phyloP scores from a whole-genome alignment of 2,888 invertebrate genomes.

The Lasioglossum lativentre region DNA sequence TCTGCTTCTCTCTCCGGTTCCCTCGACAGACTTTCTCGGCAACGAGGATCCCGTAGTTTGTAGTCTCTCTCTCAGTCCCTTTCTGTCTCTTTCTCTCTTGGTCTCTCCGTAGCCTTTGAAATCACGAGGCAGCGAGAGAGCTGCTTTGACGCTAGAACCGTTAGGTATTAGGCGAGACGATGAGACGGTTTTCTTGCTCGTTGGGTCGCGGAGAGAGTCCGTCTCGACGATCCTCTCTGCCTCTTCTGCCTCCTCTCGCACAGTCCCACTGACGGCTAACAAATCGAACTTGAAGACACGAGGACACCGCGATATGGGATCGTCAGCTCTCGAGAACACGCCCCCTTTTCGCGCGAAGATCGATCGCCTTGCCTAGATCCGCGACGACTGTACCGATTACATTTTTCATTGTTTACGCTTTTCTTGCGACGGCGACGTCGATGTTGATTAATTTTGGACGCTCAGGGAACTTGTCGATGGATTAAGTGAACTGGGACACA shows the following conservation, averaged over 20 bases:
- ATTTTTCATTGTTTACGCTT: background rate
- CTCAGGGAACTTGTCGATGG: background rate
- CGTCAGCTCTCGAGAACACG: background rate
- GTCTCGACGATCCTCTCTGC: slow-evolving; percentile 31
- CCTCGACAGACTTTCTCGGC: slow-evolving; percentile 59
- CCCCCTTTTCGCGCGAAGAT: slow-evolving; percentile 16
- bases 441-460: slow-evolving; percentile 2
- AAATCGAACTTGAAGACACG: slow-evolving; percentile 45
- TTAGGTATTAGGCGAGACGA: slow-evolving; percentile 71
- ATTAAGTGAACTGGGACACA: background rate
- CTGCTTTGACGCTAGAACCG: slow-evolving; percentile 64
- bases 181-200: slow-evolving; percentile 62
- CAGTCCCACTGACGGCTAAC: slow-evolving; percentile 41
- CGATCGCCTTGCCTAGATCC: slow-evolving; percentile 11
- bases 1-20: slow-evolving; percentile 11
- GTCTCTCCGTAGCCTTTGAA: slow-evolving; percentile 59
- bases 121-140: slow-evolving; percentile 56
- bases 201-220: slow-evolving; percentile 46
- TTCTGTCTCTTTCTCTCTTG: background rate
- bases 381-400: background rate
- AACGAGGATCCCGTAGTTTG: slow-evolving; percentile 30
- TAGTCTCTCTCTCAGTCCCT: background rate
- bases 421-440: background rate
- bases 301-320: background rate
- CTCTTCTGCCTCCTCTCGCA: slow-evolving; percentile 5